A percentile compares a stretch with the other conserved stretches of the same genome.
Conservation (phyloP, 2,113 vertebrate genomes). For the Upupa epops region DNA sequence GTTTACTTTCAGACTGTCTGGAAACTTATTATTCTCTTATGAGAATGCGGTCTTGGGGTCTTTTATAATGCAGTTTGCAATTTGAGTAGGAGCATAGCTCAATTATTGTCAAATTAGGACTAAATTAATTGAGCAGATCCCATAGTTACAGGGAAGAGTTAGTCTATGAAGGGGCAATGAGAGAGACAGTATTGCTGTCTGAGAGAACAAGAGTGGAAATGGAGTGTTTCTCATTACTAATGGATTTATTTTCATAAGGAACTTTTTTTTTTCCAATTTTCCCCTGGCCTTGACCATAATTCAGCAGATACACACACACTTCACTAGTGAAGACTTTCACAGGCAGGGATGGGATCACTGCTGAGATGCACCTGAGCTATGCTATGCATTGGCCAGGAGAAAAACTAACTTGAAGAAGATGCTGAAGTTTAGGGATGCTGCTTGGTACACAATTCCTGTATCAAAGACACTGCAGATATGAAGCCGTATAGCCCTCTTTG, state of each 20-base stretch:
- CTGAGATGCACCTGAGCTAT: not conserved
- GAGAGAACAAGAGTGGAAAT: not conserved
- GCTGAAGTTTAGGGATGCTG: not conserved
- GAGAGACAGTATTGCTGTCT: not conserved
- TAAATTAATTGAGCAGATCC: not conserved
- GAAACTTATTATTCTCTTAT: not conserved
- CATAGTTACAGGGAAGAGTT: not conserved
- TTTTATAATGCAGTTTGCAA: not conserved
- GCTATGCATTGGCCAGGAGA: not conserved
- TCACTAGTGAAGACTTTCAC: not conserved
- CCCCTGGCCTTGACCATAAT: not conserved
- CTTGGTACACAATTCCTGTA: not conserved
- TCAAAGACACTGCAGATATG: not conserved
- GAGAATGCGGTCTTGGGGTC: not conserved
- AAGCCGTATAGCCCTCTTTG: not conserved
- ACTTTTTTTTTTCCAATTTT: not conserved
- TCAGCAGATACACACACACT: not conserved
- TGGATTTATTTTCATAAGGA: no score
- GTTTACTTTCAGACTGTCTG: not conserved
- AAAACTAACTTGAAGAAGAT: not conserved
- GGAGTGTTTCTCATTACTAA: not conserved
- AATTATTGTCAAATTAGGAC: not conserved
- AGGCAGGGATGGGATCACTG: not conserved
- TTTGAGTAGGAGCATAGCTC: not conserved
- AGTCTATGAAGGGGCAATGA: not conserved